Conservation (phyloP, 2,888 invertebrate genomes). For the Caenorhabditis sp. region DNA sequence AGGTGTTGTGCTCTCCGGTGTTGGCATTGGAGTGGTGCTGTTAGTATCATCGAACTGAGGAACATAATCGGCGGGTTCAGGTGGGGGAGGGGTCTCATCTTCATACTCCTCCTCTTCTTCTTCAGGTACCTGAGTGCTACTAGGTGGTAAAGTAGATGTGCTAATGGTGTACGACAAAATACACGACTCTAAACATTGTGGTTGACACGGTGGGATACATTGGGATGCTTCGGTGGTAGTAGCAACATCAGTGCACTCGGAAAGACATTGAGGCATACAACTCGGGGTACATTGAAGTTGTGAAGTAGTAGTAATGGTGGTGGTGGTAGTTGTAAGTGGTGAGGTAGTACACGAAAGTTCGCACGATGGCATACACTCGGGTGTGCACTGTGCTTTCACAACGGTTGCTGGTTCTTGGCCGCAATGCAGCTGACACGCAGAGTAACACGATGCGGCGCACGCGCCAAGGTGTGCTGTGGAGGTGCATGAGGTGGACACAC, state of each 20-base stretch:
- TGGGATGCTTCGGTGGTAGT: conserved; percentile 10
- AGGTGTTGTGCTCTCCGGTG: not conserved
- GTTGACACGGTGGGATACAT: conserved; percentile 45
- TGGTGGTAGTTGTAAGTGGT: conserved; percentile 16
- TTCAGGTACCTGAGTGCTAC: not conserved
- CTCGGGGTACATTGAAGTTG: conserved; percentile 41
- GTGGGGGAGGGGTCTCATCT: not conserved
- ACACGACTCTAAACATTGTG: conserved; percentile 43
- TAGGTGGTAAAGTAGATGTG: conserved; percentile 5
- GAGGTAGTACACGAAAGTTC: conserved; percentile 35
- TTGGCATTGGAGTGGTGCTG: conserved; percentile 7
- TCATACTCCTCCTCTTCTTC: conserved; percentile 9
- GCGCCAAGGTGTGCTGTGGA: conserved; percentile 21
- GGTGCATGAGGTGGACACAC: conserved; percentile 20
- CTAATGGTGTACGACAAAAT: conserved; percentile 15
- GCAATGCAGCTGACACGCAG: conserved; percentile 45
- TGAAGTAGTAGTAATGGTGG: conserved; percentile 9
- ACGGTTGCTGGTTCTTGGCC: conserved; percentile 16
- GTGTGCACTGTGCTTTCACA: conserved; percentile 33
- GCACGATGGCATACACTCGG: conserved; percentile 40
- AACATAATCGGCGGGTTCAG: conserved; percentile 8
- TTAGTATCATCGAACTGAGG: conserved; percentile 36
- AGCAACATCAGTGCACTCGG: conserved; percentile 30
- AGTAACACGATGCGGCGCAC: conserved; percentile 43
- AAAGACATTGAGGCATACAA: conserved; percentile 51